Evolutionary conservation across 2,888 invertebrate species (phyloP).

Genomic region (Biston stratarius): DNA sequence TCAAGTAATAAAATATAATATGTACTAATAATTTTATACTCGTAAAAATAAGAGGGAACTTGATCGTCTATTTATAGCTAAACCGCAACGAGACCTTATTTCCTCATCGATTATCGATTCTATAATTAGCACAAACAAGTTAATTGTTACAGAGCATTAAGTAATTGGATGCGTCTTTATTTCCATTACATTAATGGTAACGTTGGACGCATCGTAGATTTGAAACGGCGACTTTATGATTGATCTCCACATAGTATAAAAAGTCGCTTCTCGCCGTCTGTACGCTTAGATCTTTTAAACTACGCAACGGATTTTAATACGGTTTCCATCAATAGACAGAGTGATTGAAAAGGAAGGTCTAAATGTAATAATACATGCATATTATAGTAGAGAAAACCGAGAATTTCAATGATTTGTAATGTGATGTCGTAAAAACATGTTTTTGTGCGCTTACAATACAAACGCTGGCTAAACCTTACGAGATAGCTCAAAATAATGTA

Average conservation of each 20-base stretch:
- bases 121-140: constrained; percentile 31
- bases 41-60: constrained; percentile 6
- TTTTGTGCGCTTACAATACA: too few species aligned
- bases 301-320: too few species aligned
- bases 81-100: constrained; percentile 24
- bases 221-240: neutral
- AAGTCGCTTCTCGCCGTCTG: too few species aligned
- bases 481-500: too few species aligned
- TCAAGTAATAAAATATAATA: constrained; percentile 5
- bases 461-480: too few species aligned
- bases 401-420: too few species aligned
- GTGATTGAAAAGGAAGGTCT: too few species aligned
- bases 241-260: neutral
- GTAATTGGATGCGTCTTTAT: neutral
- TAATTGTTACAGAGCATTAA: constrained; percentile 2
- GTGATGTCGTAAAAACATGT: too few species aligned
- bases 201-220: neutral
- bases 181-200: neutral
- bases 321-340: too few species aligned
- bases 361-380: too few species aligned
- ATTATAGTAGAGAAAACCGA: too few species aligned
- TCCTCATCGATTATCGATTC: constrained; percentile 34
- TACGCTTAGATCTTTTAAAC: too few species aligned
- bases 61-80: constrained; percentile 36
- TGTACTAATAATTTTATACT: neutral